Conservation (phyloP, 1,140 invertebrate species). For the Papilio aristodemus region DNA sequence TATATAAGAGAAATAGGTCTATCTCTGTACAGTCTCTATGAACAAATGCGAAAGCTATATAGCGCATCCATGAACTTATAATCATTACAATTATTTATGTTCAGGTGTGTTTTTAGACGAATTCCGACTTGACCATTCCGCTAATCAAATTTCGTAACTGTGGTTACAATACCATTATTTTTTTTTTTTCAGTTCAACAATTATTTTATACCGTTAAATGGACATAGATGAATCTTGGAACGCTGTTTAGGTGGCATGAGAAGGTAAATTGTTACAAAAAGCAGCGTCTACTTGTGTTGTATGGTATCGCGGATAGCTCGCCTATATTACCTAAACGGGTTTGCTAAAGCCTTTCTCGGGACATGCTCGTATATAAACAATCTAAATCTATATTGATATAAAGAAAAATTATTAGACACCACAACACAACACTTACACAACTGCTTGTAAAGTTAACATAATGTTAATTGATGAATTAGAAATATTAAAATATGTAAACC, state of each 20-base stretch:
- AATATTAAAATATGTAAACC: too few species aligned
- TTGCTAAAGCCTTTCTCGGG: background rate
- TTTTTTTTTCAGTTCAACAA: slow-evolving; percentile 70
- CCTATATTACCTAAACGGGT: background rate
- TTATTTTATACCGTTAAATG: slow-evolving; percentile 76
- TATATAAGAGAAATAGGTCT: too few species aligned
- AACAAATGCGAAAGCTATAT: background rate
- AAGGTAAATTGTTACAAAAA: slow-evolving; percentile 30
- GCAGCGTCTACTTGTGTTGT: background rate
- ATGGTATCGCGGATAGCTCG: background rate
- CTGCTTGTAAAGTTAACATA: too few species aligned
- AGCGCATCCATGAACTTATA: slow-evolving; percentile 45
- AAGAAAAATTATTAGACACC: too few species aligned
- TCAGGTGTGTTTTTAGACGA: slow-evolving; percentile 60
- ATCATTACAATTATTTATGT: slow-evolving; percentile 32
- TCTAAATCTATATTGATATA: too few species aligned
- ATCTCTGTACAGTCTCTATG: too few species aligned
- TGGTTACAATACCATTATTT: slow-evolving; percentile 74
- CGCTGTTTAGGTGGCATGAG: slow-evolving; percentile 38
- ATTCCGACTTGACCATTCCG: slow-evolving; percentile 75
- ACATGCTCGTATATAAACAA: too few species aligned
- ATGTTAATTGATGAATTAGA: too few species aligned
- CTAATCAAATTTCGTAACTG: slow-evolving; percentile 80
- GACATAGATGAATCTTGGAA: slow-evolving; percentile 51
- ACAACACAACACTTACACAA: too few species aligned